phyloP scores from a whole-genome alignment of 2,113 vertebrate genomes.

The Ardeotis arabs region DNA sequence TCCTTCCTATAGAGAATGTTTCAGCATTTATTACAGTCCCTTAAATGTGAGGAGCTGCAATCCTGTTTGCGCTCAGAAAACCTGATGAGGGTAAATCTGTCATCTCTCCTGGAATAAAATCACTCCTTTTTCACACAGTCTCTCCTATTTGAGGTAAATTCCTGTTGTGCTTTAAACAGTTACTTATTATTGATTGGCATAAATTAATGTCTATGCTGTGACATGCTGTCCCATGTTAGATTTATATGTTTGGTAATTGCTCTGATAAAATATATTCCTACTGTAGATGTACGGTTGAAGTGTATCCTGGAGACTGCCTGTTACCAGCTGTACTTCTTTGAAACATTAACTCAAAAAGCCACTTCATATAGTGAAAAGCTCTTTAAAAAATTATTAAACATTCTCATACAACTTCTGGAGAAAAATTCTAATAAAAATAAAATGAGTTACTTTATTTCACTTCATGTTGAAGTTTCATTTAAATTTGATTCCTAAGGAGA shows the following conservation, averaged over 20 bases:
- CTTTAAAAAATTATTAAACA: not conserved
- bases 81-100: not conserved
- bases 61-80: slow-evolving; percentile 13
- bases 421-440: not conserved
- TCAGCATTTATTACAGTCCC: not conserved
- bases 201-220: slow-evolving; percentile 5
- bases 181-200: not conserved
- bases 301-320: slow-evolving; percentile 11
- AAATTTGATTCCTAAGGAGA: not conserved
- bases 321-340: slow-evolving; percentile 19
- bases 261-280: slow-evolving; percentile 26
- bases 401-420: not conserved
- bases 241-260: slow-evolving; percentile 31
- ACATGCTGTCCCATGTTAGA: not conserved
- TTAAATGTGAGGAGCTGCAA: not conserved
- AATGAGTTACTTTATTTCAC: not conserved
- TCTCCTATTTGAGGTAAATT: slow-evolving; percentile 4
- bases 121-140: not conserved
- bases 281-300: slow-evolving; percentile 19
- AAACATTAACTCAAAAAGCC: not conserved
- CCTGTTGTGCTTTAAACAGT: not conserved
- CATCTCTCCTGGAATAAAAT: not conserved
- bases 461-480: not conserved
- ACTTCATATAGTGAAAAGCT: not conserved
- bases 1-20: not conserved